These are phyloP conservation scores for Proteles cristata DNA, from an alignment of 2,113 vertebrate genomes.

Conservation along the genomic window DNA sequence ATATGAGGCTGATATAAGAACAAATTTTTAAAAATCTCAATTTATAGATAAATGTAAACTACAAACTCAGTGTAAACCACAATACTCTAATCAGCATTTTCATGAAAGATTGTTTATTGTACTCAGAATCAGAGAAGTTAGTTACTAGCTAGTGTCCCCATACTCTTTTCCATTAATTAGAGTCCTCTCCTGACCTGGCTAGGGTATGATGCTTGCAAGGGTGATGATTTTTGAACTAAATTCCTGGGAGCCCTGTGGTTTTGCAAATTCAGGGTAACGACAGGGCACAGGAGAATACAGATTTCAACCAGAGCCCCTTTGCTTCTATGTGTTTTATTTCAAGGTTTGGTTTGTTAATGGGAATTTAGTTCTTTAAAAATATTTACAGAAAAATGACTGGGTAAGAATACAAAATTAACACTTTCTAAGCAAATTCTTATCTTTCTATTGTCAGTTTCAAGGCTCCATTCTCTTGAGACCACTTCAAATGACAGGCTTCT, in stretches of 20 bases:
- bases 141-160: background rate
- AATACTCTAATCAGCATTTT: background rate
- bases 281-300: background rate
- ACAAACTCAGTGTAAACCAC: background rate
- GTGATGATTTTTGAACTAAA: background rate
- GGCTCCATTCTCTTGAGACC: background rate
- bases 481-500: background rate
- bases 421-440: background rate
- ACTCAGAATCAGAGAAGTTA: background rate
- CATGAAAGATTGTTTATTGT: background rate
- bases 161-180: background rate
- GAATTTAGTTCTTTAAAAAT: background rate
- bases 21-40: background rate
- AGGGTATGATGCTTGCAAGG: background rate
- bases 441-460: background rate
- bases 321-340: background rate
- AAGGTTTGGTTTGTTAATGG: background rate
- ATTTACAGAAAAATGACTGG: background rate
- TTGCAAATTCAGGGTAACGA: background rate
- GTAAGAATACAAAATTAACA: background rate
- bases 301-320: background rate
- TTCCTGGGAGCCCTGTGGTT: background rate
- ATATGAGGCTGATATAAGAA: background rate
- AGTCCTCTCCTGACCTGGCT: background rate
- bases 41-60: background rate